These are phyloP conservation scores for Xyliphius kryptos DNA, from an alignment of 2,113 vertebrate genomes.

Conservation along the genomic window DNA sequence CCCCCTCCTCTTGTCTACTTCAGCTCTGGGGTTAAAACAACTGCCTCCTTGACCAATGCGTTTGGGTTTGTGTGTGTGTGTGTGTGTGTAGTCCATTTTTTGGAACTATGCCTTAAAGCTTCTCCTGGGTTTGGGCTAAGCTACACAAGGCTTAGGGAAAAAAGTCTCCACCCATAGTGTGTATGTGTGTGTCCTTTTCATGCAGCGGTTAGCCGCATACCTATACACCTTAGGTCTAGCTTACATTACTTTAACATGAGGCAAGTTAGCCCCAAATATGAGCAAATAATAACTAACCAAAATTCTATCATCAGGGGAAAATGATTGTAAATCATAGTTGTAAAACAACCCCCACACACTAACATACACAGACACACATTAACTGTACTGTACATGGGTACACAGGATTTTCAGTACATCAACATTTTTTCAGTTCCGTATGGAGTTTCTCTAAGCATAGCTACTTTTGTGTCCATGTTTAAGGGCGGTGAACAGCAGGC, in stretches of 20 bases:
- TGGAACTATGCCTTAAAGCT: slow-evolving; percentile 26
- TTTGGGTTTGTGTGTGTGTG: slow-evolving; percentile 12
- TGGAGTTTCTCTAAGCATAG: too few relatives aligned
- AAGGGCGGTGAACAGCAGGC: too few relatives aligned
- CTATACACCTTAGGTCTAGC: slow-evolving; percentile 44
- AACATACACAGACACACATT: too few relatives aligned
- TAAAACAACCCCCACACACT: too few relatives aligned
- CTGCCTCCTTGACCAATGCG: slow-evolving; percentile 50
- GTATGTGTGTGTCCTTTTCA: slow-evolving; percentile 25
- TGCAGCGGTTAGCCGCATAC: slow-evolving; percentile 32
- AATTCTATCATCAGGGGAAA: too few relatives aligned
- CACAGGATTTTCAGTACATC: too few relatives aligned
- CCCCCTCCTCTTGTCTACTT: slow-evolving; percentile 31
- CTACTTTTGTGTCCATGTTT: too few relatives aligned
- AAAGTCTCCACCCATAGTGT: slow-evolving; percentile 19
- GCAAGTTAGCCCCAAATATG: slow-evolving; percentile 14
- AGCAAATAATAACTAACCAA: slow-evolving; percentile 30
- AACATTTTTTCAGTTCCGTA: too few relatives aligned
- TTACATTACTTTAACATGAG: slow-evolving; percentile 4
- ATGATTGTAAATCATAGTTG: too few relatives aligned
- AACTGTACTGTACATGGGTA: too few relatives aligned
- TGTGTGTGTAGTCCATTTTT: slow-evolving; percentile 18
- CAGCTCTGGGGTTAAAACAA: slow-evolving; percentile 56
- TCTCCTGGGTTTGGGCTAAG: slow-evolving; percentile 25
- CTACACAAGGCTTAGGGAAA: slow-evolving; percentile 4